Percentiles rank a stretch among this genome's conserved stretches.
Conservation (phyloP, 1,140 invertebrate genomes). For the Medauroidea extradentata region DNA sequence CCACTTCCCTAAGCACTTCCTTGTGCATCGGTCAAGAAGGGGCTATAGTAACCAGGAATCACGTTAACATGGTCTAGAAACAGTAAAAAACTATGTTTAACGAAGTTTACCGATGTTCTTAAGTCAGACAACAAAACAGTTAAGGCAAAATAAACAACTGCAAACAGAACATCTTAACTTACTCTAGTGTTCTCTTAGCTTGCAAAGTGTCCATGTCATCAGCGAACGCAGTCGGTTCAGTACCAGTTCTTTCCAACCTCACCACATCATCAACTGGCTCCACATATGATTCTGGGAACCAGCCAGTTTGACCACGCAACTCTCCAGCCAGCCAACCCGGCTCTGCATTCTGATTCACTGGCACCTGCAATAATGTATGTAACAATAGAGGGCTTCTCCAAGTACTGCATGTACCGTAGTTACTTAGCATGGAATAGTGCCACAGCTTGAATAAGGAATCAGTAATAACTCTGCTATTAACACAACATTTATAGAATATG, state of each 20-base stretch:
- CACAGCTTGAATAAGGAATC: too few relatives aligned
- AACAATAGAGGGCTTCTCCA: too few relatives aligned
- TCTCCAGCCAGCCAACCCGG: constrained; percentile 97
- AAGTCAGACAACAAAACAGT: neutral
- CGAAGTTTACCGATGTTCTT: neutral
- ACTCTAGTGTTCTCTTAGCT: constrained; percentile 48
- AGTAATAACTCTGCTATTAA: too few relatives aligned
- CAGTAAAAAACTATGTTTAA: too few relatives aligned
- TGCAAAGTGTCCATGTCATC: constrained; percentile 23
- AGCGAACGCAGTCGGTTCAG: neutral
- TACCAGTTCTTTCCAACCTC: neutral
- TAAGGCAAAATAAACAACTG: neutral
- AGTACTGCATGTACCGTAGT: too few relatives aligned
- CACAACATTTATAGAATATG: too few relatives aligned
- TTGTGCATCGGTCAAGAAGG: too few relatives aligned
- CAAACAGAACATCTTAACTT: constrained; percentile 22
- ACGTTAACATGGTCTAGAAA: too few relatives aligned
- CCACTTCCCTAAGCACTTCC: too few relatives aligned
- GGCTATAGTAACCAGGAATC: too few relatives aligned
- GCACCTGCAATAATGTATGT: too few relatives aligned
- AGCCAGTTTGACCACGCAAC: constrained; percentile 82
- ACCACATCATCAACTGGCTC: constrained; percentile 61
- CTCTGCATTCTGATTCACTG: constrained; percentile 80
- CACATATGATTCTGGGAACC: constrained; percentile 97
- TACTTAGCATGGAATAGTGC: too few relatives aligned